These are phyloP conservation scores for Crambe crambe DNA, from an alignment of 37 sponge, comb jelly and placozoan species.

Conservation along the genomic window DNA sequence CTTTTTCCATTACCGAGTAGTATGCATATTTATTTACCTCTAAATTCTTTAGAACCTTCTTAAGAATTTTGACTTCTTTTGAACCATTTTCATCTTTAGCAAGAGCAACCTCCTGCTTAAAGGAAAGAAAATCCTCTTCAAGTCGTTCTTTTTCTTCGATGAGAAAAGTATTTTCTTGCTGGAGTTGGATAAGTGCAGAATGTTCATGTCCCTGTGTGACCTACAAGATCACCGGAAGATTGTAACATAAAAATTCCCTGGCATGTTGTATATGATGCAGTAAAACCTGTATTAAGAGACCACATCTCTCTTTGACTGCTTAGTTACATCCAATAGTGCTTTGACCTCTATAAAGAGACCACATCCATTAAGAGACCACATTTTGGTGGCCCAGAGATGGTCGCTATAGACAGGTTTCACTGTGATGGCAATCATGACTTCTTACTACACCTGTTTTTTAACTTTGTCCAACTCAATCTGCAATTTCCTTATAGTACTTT, in stretches of 20 bases:
- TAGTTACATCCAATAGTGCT: no score
- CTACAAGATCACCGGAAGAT: no score
- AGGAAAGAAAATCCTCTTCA: constrained; percentile 65
- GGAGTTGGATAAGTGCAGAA: constrained; percentile 38
- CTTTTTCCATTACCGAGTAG: not conserved
- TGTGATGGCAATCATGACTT: not conserved
- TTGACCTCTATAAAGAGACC: no score
- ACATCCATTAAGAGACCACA: no score
- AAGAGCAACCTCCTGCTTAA: constrained; percentile 45
- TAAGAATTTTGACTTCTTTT: constrained; percentile 62
- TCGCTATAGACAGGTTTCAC: no score
- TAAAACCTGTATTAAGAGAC: no score
- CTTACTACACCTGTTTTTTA: constrained; percentile 35
- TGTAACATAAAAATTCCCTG: no score
- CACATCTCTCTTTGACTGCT: no score
- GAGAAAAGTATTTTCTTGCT: constrained; percentile 72
- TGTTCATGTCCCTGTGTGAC: constrained; percentile 30
- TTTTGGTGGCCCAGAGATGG: no score
- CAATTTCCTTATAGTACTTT: constrained; percentile 69
- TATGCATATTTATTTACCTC: constrained; percentile 46
- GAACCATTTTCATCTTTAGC: constrained; percentile 11
- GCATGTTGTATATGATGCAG: no score
- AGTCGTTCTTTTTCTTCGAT: constrained; percentile 79
- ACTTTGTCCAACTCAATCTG: constrained; percentile 47
- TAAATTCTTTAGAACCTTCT: constrained; percentile 65